Evolutionary conservation across 2,888 invertebrate genomes (phyloP).

Genomic region (Operophtera brumata): DNA sequence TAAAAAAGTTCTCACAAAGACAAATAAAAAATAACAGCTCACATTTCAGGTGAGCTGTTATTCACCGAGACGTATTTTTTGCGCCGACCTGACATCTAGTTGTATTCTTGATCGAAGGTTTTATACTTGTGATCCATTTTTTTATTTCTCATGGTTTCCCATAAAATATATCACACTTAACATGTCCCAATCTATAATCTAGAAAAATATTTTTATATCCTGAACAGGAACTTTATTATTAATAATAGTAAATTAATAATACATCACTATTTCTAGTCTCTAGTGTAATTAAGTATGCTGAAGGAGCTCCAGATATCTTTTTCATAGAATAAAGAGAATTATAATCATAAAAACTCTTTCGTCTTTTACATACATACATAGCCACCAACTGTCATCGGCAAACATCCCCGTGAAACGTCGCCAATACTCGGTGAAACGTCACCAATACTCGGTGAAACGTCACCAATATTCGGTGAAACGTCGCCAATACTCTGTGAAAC

Average conservation of each 20-base stretch:
- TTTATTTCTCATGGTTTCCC: neutral
- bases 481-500: neutral
- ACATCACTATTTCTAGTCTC: constrained; percentile 33
- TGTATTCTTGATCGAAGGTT: too few relatives aligned
- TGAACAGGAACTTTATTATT: constrained; percentile 3
- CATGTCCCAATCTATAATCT: constrained; percentile 4
- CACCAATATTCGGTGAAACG: neutral
- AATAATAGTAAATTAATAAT: constrained; percentile 11
- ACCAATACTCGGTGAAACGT: constrained; percentile 30
- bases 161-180: neutral
- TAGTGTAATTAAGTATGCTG: neutral
- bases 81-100: too few relatives aligned
- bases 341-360: neutral
- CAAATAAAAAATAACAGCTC: too few relatives aligned
- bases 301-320: neutral
- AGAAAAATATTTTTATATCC: constrained; percentile 12
- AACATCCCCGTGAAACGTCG: neutral
- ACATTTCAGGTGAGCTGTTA: too few relatives aligned
- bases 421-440: too few relatives aligned
- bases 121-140: neutral
- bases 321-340: too few relatives aligned
- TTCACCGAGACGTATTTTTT: too few relatives aligned
- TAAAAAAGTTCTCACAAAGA: too few relatives aligned
- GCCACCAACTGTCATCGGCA: too few relatives aligned
- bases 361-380: too few relatives aligned